These are phyloP conservation scores for Arremon aurantiirostris DNA, from an alignment of 2,797 vertebrate species.

Conservation along the genomic window DNA sequence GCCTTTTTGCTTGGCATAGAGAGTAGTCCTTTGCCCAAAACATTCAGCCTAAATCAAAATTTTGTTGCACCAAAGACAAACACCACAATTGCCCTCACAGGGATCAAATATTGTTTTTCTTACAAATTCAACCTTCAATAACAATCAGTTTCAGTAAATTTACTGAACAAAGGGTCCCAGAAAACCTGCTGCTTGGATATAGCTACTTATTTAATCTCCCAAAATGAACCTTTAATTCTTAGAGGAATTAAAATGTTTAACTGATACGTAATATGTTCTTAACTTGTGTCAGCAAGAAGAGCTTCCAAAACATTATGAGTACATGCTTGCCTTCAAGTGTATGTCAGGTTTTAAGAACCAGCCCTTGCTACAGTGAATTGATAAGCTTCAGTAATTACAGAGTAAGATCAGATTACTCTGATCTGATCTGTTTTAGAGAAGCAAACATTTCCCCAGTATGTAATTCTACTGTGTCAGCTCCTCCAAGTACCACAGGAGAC, in stretches of 20 bases:
- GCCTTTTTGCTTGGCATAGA: background rate
- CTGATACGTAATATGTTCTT: background rate
- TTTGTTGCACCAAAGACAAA: background rate
- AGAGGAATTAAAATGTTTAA: background rate
- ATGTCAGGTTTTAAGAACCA: background rate
- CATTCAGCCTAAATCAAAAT: background rate
- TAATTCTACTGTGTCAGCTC: background rate
- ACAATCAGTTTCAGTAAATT: background rate
- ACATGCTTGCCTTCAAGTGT: background rate
- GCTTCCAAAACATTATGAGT: background rate
- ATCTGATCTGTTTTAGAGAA: background rate
- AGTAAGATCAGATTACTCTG: background rate
- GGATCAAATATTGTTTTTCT: background rate
- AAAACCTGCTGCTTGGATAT: background rate
- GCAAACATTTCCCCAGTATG: background rate
- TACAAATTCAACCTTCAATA: background rate
- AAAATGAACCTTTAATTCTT: background rate
- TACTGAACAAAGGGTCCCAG: fast-evolving
- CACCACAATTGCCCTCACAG: background rate
- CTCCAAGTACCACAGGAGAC: background rate
- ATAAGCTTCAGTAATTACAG: background rate
- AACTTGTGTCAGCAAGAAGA: background rate
- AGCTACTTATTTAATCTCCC: background rate
- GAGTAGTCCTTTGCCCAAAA: background rate
- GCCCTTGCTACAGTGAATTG: background rate